Conservation (phyloP, 2,797 vertebrate genomes). For the Poeciliopsis turneri region DNA sequence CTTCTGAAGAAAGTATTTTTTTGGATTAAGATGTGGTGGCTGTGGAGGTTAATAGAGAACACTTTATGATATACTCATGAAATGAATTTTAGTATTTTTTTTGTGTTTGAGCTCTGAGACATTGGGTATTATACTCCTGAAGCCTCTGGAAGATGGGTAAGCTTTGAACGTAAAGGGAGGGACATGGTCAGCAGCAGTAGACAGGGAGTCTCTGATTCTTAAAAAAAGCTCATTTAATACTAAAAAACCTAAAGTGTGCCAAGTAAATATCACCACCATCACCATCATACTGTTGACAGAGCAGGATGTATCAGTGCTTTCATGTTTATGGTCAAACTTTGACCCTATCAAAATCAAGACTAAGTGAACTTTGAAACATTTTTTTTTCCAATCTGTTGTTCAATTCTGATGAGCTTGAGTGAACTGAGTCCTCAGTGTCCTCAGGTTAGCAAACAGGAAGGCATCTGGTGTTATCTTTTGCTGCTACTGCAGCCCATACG, state of each 20-base stretch:
- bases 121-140: not conserved
- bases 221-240: not conserved
- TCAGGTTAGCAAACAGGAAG: not conserved
- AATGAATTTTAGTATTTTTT: not conserved
- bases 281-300: not conserved
- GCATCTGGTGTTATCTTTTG: not conserved
- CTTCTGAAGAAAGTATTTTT: not conserved
- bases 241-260: not conserved
- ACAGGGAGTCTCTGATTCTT: not conserved
- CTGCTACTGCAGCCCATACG: not conserved
- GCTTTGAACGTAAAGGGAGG: not conserved
- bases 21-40: not conserved
- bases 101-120: not conserved
- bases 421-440: not conserved
- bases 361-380: not conserved
- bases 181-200: not conserved
- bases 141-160: not conserved
- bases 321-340: not conserved
- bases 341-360: not conserved
- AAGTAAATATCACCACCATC: not conserved
- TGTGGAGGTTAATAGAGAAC: not conserved
- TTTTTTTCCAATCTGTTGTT: not conserved
- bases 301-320: not conserved
- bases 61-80: not conserved
- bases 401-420: not conserved